Percentiles rank a stretch among this genome's conserved stretches.
phyloP scores from a whole-genome alignment of 2,113 vertebrate genomes.

The Terrapene triunguis region DNA sequence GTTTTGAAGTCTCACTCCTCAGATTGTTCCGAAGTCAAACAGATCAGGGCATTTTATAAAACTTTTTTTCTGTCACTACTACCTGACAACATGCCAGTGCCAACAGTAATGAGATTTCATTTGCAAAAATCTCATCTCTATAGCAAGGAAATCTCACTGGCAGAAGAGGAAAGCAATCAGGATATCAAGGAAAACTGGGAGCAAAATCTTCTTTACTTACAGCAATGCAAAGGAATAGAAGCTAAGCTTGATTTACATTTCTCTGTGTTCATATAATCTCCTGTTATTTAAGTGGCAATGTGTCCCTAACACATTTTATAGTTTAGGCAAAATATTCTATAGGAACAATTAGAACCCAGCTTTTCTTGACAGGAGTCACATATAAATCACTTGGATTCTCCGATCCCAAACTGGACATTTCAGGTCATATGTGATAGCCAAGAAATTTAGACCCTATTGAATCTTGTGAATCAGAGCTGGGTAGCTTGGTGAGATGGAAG shows the following conservation, averaged over 20 bases:
- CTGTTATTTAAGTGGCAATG: background rate
- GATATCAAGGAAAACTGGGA: background rate
- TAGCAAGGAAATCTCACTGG: background rate
- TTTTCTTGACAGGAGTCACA: background rate
- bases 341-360: background rate
- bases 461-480: background rate
- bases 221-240: background rate
- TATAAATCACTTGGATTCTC: background rate
- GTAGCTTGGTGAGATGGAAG: background rate
- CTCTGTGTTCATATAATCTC: background rate
- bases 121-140: background rate
- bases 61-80: background rate
- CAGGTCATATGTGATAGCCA: background rate
- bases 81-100: background rate
- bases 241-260: background rate
- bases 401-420: background rate
- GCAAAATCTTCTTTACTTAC: background rate
- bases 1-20: background rate
- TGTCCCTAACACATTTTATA: background rate
- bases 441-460: accelerated
- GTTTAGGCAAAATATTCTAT: background rate
- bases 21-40: background rate
- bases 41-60: background rate
- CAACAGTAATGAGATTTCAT: background rate
- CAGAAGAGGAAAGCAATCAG: background rate